Evolutionary conservation across 2,113 vertebrate species (phyloP).

Genomic region (Crotalus viridis): DNA sequence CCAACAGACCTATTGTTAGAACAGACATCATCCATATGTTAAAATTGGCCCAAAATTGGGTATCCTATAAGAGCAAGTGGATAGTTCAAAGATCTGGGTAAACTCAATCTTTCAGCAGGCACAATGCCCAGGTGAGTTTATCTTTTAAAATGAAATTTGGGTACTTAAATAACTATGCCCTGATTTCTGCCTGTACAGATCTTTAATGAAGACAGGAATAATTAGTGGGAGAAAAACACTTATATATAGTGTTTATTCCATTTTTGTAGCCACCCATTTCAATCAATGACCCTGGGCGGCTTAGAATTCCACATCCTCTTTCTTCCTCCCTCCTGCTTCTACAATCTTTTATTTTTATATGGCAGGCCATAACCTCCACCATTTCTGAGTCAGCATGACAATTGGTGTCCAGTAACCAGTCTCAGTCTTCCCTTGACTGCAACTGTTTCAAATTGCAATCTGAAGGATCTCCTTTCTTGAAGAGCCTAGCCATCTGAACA

Average conservation of each 20-base stretch:
- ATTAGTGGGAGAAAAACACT: no score
- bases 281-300: background rate
- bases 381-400: background rate
- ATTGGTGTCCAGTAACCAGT: background rate
- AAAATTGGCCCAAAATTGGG: background rate
- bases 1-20: background rate
- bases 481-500: background rate
- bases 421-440: background rate
- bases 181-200: background rate
- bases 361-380: background rate
- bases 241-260: background rate
- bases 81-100: background rate
- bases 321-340: background rate
- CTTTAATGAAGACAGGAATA: no score
- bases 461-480: background rate
- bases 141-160: background rate
- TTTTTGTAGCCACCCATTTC: background rate
- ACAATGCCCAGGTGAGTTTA: background rate
- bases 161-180: background rate
- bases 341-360: background rate
- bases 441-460: background rate
- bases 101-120: background rate
- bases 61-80: background rate
- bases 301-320: background rate
- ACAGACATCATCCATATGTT: background rate